Evolutionary conservation across 1,140 invertebrate genomes (phyloP), one percentile per base, ranked within the genome.

Genomic region (Pseudoatta argentina): DNA sequence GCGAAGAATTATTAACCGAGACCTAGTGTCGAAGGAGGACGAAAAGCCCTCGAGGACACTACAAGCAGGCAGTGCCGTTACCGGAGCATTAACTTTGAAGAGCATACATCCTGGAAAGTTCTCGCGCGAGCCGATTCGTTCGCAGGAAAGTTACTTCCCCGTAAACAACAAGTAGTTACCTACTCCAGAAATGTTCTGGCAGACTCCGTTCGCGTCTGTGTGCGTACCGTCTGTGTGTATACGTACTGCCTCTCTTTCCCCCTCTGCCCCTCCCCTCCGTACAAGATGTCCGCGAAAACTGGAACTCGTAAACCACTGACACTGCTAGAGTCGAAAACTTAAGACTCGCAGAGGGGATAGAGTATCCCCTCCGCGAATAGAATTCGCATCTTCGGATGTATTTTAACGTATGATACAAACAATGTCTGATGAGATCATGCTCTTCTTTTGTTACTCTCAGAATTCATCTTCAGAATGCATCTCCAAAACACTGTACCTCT

Each of bases 111-210:
- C 90, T 92, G 79, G 91, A 91, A 94, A 94, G 93, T 94, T 94
- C 87, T 87, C 86, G 89, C 91, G 72, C 88, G 90, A 91, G 91
- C 91, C 93, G 91, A 93, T 94, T 94, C 93, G 92, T 93, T 94
- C 90, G 88, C 85, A 90, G 92, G 79, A 90, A 94, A 94, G 92
- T 94, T 94, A 90, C 91, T 93, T 91, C 85, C 89, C 90, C 93
- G 94, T 94, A 94, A 94, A 94, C 93, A 94, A 94, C 94, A 93
- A 92, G 92, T 92, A 94, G 90, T 93, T 92, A 91, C 87, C 91
- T 92, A 92, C 93, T 90, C 88, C 81, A 91, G 90, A 89, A 91
- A 89, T 85, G 85, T 89, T 91, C 87, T 81, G 64, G 83, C 44
- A 81, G 85, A 86, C 79, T 30, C 27, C 3, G 27, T 30, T 30